A percentile compares a stretch with the other conserved stretches of the same genome.
Conservation (phyloP, 2,113 vertebrate genomes). For the Planiliza haematocheilus region DNA sequence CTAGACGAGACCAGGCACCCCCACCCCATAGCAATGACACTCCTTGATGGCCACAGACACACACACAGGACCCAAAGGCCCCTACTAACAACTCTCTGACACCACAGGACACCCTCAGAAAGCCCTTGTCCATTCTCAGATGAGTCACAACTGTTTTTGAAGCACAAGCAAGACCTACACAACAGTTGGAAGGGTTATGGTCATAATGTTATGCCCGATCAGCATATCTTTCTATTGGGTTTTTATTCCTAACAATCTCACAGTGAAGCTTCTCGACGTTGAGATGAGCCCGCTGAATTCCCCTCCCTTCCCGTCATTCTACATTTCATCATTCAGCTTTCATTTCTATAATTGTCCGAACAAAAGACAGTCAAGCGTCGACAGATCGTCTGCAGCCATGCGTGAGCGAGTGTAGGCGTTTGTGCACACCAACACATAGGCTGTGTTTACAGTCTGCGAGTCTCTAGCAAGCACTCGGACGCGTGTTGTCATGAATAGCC, state of each 20-base stretch:
- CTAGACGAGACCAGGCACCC: too few relatives aligned
- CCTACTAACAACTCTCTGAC: too few relatives aligned
- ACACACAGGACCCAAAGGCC: too few relatives aligned
- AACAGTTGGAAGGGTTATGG: too few relatives aligned
- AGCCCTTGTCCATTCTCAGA: too few relatives aligned
- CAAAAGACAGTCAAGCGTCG: constrained; percentile 56
- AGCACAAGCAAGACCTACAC: too few relatives aligned
- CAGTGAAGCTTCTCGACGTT: background rate
- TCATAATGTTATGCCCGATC: too few relatives aligned
- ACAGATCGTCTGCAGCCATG: constrained; percentile 36
- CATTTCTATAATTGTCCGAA: constrained; percentile 64
- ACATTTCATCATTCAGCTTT: constrained; percentile 55
- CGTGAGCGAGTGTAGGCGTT: constrained; percentile 35
- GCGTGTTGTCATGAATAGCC: background rate
- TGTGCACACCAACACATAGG: constrained; percentile 38
- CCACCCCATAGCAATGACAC: too few relatives aligned
- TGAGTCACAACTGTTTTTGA: too few relatives aligned
- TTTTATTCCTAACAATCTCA: background rate
- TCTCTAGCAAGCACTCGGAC: constrained; percentile 3
- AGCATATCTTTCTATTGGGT: background rate
- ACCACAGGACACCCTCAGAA: too few relatives aligned
- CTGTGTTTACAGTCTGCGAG: constrained; percentile 24
- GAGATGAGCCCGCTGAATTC: constrained; percentile 18
- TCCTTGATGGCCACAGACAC: too few relatives aligned
- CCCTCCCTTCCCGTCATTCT: constrained; percentile 22